phyloP scores from a whole-genome alignment of 2,888 invertebrate genomes.

The Schizaphis graminum region DNA sequence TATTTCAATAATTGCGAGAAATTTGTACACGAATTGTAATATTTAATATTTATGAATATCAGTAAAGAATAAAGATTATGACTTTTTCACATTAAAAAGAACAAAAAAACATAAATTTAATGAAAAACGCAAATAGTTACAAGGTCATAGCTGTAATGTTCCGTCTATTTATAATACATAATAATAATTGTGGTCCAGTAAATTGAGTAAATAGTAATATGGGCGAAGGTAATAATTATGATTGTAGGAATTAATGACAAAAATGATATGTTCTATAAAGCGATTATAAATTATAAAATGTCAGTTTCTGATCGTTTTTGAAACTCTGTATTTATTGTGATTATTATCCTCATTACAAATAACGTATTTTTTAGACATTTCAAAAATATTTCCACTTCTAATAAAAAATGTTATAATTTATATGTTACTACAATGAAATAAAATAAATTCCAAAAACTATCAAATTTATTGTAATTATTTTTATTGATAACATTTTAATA shows the following conservation, averaged over 20 bases:
- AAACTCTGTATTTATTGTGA: background rate
- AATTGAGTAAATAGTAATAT: background rate
- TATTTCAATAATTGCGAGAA: background rate
- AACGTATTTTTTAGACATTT: background rate
- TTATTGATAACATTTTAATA: background rate
- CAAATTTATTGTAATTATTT: background rate
- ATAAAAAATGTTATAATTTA: background rate
- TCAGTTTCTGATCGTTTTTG: background rate
- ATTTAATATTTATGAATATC: background rate
- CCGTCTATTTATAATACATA: background rate
- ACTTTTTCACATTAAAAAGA: background rate
- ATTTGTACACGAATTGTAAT: background rate
- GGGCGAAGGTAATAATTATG: background rate
- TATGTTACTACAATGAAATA: background rate
- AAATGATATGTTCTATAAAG: background rate
- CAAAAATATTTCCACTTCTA: background rate
- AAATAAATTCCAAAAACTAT: background rate
- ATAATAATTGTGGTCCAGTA: background rate
- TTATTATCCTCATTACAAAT: background rate
- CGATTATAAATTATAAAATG: background rate
- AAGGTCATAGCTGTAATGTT: background rate
- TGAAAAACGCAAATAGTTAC: background rate
- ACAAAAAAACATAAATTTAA: background rate
- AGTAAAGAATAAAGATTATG: background rate
- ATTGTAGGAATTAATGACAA: background rate